Evolutionary conservation across 2,888 invertebrate genomes (phyloP).

Genomic region (Tetropium fuscum): DNA sequence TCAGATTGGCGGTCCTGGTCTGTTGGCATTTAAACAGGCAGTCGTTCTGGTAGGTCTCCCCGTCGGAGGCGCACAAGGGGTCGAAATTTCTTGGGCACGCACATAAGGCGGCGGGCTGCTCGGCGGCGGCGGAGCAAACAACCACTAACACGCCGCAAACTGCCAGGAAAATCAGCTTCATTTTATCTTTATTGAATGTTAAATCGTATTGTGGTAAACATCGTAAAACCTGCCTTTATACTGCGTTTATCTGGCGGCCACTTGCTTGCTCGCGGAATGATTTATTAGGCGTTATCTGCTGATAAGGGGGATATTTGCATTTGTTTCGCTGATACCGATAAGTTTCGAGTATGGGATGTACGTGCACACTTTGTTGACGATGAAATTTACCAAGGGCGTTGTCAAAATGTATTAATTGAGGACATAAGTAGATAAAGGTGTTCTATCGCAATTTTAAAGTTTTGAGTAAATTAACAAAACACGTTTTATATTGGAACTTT

Average conservation of each 20-base stretch:
- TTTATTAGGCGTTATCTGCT: background rate
- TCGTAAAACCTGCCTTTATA: background rate
- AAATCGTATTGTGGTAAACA: background rate
- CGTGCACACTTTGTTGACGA: too few species aligned
- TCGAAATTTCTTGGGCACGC: constrained; percentile 18
- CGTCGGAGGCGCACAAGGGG: constrained; percentile 24
- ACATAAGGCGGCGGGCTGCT: background rate
- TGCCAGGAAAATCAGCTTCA: constrained; percentile 1
- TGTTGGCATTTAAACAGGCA: constrained; percentile 13
- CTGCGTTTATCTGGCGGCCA: background rate
- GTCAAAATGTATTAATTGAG: too few species aligned
- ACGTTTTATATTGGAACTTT: too few species aligned
- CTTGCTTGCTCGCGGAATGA: background rate
- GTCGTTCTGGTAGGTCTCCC: constrained; percentile 16
- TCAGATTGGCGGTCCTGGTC: background rate
- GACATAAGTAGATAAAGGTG: too few species aligned
- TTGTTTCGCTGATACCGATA: background rate
- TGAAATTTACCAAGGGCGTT: too few species aligned
- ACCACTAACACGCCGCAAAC: background rate
- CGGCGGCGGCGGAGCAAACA: background rate
- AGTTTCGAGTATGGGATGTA: too few species aligned
- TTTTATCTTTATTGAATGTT: background rate
- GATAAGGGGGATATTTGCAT: background rate
- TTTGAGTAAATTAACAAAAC: too few species aligned
- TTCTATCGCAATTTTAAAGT: too few species aligned